Base-by-base conservation (phyloP, 35 echinoderm and acorn worm genomes). In the Acanthaster planci region DNA sequence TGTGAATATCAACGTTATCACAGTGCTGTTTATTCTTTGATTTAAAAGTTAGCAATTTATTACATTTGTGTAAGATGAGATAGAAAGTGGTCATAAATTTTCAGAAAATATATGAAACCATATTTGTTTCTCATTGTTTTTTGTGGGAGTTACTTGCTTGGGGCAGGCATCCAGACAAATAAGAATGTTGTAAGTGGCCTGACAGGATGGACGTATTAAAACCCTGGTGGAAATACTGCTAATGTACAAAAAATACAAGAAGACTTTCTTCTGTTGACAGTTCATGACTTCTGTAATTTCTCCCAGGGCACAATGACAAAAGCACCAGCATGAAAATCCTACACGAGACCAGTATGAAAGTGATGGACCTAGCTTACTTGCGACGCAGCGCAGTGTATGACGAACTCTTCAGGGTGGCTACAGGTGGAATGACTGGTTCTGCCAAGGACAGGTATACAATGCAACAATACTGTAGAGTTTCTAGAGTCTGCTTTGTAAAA, bases 271-370 rank as follows among this genome's bases (percentile, higher is more conserved):
- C 54, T 34, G 1, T 21, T 80, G 1, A 40, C n/a, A n/a, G 4
- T 47, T 47, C 42, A 47, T 12, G 12, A 47, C 12, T 47, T 47
- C 38, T 44, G 37, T 53, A 21, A n/a, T n/a, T n/a, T n/a, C n/a
- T n/a, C n/a, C n/a, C n/a, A 90, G 87, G 80, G 37, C 78, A 92
- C 51, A 92, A 92, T 86, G 90, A 92, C 38, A 35, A 67, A 0
- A 76, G 26, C 2, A 77, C 64, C 15, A 60, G 42, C 16, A 40
- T 92, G 30, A 87, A 92, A 42, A 38, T 82, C 29, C 79, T 92
- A 16, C 90, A 92, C 87, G 82, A 82, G 18, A 87, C 64, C 8
- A 81, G 90, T 18, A 17, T 93, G 31, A 56, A 93, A 54, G 68
- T 93, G 12, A 37, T 93, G 19, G 91, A 93, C 79, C 36, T 89